A percentile compares a stretch with the other conserved stretches of the same genome.
phyloP scores from a whole-genome alignment of 2,113 vertebrate genomes.

The Anolis carolinensis region DNA sequence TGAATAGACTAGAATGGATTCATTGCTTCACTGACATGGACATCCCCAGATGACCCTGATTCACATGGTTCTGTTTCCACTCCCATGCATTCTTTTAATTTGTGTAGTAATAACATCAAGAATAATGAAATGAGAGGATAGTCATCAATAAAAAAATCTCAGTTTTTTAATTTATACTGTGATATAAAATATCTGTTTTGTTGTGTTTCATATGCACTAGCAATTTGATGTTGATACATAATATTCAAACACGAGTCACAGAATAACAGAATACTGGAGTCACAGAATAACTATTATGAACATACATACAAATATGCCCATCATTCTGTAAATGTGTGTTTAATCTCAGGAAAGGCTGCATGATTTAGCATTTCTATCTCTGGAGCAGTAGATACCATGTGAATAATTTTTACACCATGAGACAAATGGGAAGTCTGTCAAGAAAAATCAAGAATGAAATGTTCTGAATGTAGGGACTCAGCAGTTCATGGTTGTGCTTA shows the following conservation, averaged over 20 bases:
- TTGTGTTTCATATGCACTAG: background rate
- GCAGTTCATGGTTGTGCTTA: constrained; percentile 57
- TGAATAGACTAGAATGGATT: background rate
- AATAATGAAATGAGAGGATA: too few species aligned
- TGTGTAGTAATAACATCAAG: too few species aligned
- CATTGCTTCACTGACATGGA: background rate
- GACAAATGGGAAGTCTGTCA: constrained; percentile 66
- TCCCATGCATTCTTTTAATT: too few species aligned
- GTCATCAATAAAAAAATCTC: too few species aligned
- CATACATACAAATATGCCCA: background rate
- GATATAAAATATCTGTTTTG: background rate
- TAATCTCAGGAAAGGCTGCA: background rate
- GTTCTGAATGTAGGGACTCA: constrained; percentile 60
- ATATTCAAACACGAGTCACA: background rate
- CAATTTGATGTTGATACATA: background rate
- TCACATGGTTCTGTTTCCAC: too few species aligned
- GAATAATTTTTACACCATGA: constrained; percentile 56
- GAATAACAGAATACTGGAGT: background rate
- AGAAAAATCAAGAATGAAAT: constrained; percentile 60
- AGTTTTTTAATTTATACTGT: too few species aligned
- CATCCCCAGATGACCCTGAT: background rate
- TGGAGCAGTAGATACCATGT: constrained; percentile 31
- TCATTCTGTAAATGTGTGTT: background rate
- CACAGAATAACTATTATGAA: background rate
- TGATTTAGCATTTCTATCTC: constrained; percentile 55